Evolutionary conservation across 2,888 invertebrate genomes (phyloP).

Genomic region (Pediacus dermestoides): DNA sequence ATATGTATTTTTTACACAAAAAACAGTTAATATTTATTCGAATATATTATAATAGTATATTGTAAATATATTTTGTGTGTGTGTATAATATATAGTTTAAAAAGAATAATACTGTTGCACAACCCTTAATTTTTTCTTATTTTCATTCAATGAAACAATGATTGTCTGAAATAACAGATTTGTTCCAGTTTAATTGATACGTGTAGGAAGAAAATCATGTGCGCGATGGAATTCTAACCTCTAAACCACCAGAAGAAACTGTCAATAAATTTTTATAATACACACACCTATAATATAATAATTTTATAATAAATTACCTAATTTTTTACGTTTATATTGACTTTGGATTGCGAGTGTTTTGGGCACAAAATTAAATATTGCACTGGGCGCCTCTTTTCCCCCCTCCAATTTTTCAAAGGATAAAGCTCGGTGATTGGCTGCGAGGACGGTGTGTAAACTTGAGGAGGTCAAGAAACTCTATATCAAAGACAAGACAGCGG

Average conservation of each 20-base stretch:
- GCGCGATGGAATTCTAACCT: no score
- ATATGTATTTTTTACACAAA: constrained; percentile 41
- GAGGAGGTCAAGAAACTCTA: constrained; percentile 36
- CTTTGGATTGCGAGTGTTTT: constrained; percentile 41
- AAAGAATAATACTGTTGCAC: no score
- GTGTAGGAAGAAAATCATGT: constrained; percentile 38
- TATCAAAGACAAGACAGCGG: constrained; percentile 1
- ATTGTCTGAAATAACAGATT: constrained; percentile 31
- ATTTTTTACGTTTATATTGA: no score
- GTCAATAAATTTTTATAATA: no score
- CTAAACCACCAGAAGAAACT: no score
- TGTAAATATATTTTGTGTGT: no score
- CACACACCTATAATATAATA: no score
- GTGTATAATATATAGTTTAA: no score
- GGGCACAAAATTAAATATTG: constrained; percentile 30
- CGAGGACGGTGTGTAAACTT: constrained; percentile 36
- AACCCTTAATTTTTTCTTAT: constrained; percentile 21
- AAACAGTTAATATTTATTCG: no score
- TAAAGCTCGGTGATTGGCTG: constrained; percentile 27
- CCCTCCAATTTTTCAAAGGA: no score
- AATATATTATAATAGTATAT: no score
- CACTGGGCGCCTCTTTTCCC: constrained; percentile 41
- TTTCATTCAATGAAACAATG: constrained; percentile 17
- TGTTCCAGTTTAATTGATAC: constrained; percentile 43
- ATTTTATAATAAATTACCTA: no score